Evolutionary conservation across 92 coral and sea anemone species (phyloP).

Genomic region (Blastomussa wellsi): DNA sequence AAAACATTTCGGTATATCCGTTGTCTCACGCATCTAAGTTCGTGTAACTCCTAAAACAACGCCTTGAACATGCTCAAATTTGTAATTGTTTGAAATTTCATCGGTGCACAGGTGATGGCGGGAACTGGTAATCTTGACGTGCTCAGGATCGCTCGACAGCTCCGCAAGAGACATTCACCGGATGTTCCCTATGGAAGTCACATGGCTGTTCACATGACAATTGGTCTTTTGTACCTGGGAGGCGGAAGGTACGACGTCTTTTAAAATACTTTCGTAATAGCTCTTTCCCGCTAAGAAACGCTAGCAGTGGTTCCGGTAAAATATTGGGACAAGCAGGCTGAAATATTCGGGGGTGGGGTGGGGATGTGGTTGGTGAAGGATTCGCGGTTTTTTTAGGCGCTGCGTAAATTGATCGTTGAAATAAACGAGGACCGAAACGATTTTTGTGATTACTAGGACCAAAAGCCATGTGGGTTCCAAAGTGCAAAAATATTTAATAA

Average conservation of each 20-base stretch:
- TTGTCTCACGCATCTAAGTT: neutral
- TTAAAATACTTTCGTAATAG: neutral
- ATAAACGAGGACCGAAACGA: neutral
- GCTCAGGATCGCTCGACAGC: conserved; percentile 86
- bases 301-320: neutral
- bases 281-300: neutral
- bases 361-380: neutral
- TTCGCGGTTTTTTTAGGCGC: neutral
- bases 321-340: neutral
- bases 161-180: conserved; percentile 84
- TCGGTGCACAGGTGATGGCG: conserved; percentile 82
- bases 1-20: neutral
- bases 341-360: neutral
- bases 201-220: conserved; percentile 98
- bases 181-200: conserved; percentile 96
- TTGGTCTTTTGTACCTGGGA: conserved; percentile 85
- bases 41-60: neutral
- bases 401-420: neutral
- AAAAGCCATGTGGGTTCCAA: neutral
- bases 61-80: neutral
- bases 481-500: neutral
- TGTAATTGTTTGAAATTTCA: neutral
- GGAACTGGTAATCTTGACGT: conserved; percentile 96
- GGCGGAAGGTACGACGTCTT: conserved; percentile 79
- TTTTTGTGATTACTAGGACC: neutral